These are phyloP conservation scores for Psittacula derbiana DNA, from an alignment of 2,797 vertebrate genomes.

Conservation along the genomic window DNA sequence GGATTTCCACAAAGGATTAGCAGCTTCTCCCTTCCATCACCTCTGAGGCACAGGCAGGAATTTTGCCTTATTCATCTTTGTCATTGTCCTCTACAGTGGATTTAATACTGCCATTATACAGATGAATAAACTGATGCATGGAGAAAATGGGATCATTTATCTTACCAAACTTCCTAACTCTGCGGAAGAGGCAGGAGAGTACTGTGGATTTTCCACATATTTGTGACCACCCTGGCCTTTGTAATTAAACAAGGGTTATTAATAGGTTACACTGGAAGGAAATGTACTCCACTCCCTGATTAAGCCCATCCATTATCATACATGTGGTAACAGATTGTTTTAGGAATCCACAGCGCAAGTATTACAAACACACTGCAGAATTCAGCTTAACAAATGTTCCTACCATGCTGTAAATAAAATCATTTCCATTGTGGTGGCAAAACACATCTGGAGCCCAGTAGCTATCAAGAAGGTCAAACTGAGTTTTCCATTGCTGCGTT, in stretches of 20 bases:
- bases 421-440: not conserved
- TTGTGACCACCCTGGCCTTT: not conserved
- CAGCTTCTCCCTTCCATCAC: not conserved
- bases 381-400: not conserved
- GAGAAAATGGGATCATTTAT: not conserved
- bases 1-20: not conserved
- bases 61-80: not conserved
- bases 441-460: not conserved
- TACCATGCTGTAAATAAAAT: not conserved
- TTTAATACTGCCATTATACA: not conserved
- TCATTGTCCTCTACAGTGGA: not conserved
- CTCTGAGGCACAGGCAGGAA: not conserved
- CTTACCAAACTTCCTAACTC: not conserved
- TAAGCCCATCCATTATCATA: not conserved
- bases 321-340: not conserved
- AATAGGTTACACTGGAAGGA: not conserved
- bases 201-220: not conserved
- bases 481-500: accelerated
- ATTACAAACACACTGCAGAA: not conserved
- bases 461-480: not conserved
- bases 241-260: not conserved
- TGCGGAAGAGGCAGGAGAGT: not conserved
- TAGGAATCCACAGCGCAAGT: not conserved
- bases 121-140: not conserved
- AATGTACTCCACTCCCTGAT: not conserved